These are phyloP conservation scores for Porites divaricata DNA, from an alignment of 92 coral and sea anemone genomes.

Conservation along the genomic window DNA sequence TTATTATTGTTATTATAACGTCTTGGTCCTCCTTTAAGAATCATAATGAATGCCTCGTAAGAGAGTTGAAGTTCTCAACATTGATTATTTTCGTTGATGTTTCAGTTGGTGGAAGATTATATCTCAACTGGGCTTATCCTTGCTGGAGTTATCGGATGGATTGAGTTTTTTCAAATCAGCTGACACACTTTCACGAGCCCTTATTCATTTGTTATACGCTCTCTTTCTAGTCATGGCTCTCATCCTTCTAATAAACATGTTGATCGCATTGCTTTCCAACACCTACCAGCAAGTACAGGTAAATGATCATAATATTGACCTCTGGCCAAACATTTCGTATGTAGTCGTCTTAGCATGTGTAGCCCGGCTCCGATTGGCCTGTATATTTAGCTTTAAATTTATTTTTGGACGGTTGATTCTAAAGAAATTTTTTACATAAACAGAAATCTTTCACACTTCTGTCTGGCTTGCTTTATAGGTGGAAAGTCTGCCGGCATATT, in stretches of 20 bases:
- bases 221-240: slow-evolving; percentile 1
- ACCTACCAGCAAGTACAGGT: slow-evolving; percentile 20
- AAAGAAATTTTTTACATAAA: too few species aligned
- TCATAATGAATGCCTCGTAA: background rate
- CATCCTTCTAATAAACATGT: slow-evolving; percentile 16
- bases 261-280: slow-evolving; percentile 8
- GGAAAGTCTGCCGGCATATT: too few species aligned
- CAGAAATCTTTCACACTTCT: too few species aligned
- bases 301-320: background rate
- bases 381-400: too few species aligned
- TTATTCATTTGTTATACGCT: background rate
- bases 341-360: background rate
- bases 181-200: background rate
- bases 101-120: slow-evolving; percentile 18
- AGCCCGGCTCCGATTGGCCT: too few species aligned
- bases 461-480: too few species aligned
- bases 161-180: slow-evolving; percentile 1
- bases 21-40: background rate
- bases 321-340: background rate
- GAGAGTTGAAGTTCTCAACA: background rate
- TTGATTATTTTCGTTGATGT: background rate
- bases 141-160: slow-evolving; percentile 16
- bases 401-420: too few species aligned
- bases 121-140: background rate
- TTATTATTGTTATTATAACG: too few species aligned